Percentiles rank a stretch among this genome's conserved stretches.
Conservation (phyloP, 1,140 invertebrate genomes). For the Trichonephila clavata region DNA sequence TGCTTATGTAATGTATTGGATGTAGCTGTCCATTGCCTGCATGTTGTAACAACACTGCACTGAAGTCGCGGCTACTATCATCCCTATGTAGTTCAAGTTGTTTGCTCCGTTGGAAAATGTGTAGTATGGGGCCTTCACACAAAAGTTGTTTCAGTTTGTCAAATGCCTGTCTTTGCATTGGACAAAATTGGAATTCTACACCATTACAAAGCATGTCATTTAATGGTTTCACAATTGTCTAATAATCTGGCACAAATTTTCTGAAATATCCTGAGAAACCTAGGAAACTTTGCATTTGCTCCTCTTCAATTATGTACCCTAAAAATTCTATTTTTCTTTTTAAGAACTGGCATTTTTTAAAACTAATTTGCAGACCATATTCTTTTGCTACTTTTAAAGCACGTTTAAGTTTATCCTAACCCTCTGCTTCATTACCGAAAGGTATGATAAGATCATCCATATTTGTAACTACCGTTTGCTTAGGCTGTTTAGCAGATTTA, state of each 20-base stretch:
- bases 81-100: constrained; percentile 51
- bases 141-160: constrained; percentile 79
- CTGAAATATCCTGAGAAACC: constrained; percentile 79
- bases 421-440: no score
- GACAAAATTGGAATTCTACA: constrained; percentile 79
- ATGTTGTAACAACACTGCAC: constrained; percentile 82
- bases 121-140: constrained; percentile 77
- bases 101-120: constrained; percentile 78
- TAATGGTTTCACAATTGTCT: constrained; percentile 79
- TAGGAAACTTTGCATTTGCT: constrained; percentile 79
- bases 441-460: no score
- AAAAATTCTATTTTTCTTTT: constrained; percentile 59
- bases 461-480: no score
- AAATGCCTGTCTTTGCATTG: no score
- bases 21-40: no score
- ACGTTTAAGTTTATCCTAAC: no score
- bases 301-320: no score
- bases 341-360: constrained; percentile 56
- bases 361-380: no score
- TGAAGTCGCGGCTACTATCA: constrained; percentile 82
- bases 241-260: constrained; percentile 79
- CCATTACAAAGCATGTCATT: constrained; percentile 81
- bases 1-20: neutral
- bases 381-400: no score
- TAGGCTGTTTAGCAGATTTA: neutral